Percentiles rank a stretch among this genome's conserved stretches.
phyloP scores from a whole-genome alignment of 2,113 vertebrate species.

The Pelodiscus sinensis region DNA sequence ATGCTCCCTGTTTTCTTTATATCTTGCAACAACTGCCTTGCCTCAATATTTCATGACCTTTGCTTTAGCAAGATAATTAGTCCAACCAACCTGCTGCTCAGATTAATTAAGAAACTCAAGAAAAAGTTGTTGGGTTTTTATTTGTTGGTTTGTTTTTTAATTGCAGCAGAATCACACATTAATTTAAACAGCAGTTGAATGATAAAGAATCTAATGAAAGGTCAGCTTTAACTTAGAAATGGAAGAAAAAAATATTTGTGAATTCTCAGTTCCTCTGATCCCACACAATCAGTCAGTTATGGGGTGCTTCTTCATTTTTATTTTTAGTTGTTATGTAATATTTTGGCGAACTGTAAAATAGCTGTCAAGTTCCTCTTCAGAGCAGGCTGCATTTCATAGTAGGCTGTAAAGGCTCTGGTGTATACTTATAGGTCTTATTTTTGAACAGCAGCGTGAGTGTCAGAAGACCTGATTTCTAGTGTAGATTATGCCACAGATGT shows the following conservation, averaged over 20 bases:
- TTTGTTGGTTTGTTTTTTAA: neutral
- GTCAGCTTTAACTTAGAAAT: fast-evolving
- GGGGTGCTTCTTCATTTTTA: neutral
- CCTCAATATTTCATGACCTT: slow-evolving; percentile 43
- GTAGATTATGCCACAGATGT: neutral
- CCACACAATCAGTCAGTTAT: neutral
- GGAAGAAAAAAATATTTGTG: neutral
- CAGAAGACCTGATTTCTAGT: neutral
- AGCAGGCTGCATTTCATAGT: neutral
- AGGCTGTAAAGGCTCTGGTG: neutral
- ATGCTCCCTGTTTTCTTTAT: slow-evolving; percentile 10
- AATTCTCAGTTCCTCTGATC: neutral
- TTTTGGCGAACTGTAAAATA: neutral
- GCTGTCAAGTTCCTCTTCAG: neutral
- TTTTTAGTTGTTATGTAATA: neutral
- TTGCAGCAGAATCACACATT: neutral
- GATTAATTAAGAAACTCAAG: slow-evolving; percentile 8
- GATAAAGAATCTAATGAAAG: neutral
- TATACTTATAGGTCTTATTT: neutral
- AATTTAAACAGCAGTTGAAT: neutral
- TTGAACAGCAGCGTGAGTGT: neutral
- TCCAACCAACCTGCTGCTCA: slow-evolving; percentile 2
- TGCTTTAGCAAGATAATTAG: slow-evolving; percentile 30
- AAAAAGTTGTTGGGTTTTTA: neutral
- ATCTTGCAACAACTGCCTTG: neutral